Conservation (phyloP, 2,113 vertebrate genomes). For the Phaethornis superciliosus region DNA sequence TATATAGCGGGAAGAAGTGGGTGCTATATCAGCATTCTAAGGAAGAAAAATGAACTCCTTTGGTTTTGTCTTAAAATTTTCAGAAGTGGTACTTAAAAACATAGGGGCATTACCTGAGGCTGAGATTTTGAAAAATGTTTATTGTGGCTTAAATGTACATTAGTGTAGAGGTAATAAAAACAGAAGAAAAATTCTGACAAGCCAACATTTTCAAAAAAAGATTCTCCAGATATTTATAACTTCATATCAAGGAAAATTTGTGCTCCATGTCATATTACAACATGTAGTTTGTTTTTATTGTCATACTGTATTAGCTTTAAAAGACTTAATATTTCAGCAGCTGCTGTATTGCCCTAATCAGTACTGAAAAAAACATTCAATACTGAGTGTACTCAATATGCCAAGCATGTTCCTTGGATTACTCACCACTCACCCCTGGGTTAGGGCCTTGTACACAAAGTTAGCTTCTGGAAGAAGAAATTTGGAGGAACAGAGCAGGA, state of each 20-base stretch:
- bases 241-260: constrained; percentile 63
- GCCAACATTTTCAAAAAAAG: constrained; percentile 62
- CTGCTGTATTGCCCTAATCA: constrained; percentile 21
- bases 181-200: constrained; percentile 46
- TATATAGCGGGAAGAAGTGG: background rate
- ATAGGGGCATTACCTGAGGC: background rate
- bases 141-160: background rate
- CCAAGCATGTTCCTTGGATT: background rate
- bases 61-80: background rate
- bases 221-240: constrained; percentile 59
- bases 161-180: constrained; percentile 49
- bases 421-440: background rate
- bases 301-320: constrained; percentile 57
- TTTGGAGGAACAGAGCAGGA: background rate
- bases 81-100: background rate
- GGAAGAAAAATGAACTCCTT: constrained; percentile 14
- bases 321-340: constrained; percentile 57
- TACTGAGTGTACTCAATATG: background rate
- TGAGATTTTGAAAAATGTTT: constrained; percentile 9
- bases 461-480: background rate
- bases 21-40: background rate
- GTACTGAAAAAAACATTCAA: background rate
- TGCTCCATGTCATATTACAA: constrained; percentile 59
- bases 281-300: constrained; percentile 70
- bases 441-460: background rate